Conservation (phyloP, 92 coral and sea anemone species). For the Epizoanthus ramosus region DNA sequence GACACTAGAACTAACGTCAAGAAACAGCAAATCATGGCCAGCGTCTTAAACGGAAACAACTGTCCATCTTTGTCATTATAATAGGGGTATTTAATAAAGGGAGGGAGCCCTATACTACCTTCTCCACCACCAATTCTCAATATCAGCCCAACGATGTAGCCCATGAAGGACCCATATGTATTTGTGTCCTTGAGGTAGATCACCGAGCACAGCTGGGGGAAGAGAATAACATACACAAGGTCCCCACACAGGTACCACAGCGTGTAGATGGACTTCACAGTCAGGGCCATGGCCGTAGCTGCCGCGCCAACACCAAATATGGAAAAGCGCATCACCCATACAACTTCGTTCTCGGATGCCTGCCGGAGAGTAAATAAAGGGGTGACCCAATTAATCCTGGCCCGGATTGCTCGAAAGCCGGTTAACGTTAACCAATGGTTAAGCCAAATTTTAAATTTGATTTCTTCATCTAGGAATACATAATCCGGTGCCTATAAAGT, state of each 20-base stretch:
- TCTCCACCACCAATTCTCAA: constrained; percentile 90
- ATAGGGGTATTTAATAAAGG: constrained; percentile 79
- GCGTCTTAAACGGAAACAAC: constrained; percentile 89
- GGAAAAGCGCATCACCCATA: constrained; percentile 86
- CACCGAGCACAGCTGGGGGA: constrained; percentile 91
- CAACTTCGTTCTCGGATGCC: constrained; percentile 86
- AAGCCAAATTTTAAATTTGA: too few species aligned
- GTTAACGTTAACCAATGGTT: too few species aligned
- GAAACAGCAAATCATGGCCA: constrained; percentile 81
- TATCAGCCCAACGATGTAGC: constrained; percentile 79
- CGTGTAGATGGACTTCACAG: constrained; percentile 82
- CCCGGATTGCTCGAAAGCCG: too few species aligned
- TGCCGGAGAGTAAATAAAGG: not conserved
- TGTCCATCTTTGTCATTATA: constrained; percentile 75
- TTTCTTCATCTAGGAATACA: too few species aligned
- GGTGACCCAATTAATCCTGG: too few species aligned
- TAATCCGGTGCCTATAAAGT: too few species aligned
- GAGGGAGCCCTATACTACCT: constrained; percentile 63
- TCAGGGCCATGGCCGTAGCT: constrained; percentile 87
- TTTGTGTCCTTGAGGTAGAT: constrained; percentile 75
- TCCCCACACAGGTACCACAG: constrained; percentile 87
- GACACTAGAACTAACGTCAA: constrained; percentile 76
- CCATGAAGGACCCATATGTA: constrained; percentile 83
- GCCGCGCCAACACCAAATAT: constrained; percentile 83
- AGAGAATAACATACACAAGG: constrained; percentile 90